Conservation (phyloP, 2,113 vertebrate genomes). For the Syrrhaptes paradoxus region DNA sequence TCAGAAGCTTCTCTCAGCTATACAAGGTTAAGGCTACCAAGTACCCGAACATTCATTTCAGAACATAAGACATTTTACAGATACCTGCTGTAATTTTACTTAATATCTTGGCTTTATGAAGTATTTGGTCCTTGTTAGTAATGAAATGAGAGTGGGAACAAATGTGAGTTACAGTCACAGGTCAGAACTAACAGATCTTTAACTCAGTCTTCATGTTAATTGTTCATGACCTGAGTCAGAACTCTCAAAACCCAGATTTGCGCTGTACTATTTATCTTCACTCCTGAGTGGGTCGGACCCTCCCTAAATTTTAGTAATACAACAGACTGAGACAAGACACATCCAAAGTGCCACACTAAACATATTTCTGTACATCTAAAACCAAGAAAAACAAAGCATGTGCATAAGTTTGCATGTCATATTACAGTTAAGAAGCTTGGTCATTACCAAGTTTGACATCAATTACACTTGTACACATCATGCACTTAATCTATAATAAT, state of each 20-base stretch:
- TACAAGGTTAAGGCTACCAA: background rate
- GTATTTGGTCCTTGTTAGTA: background rate
- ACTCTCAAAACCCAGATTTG: background rate
- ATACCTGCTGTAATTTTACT: background rate
- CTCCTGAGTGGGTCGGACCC: background rate
- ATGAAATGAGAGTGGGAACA: background rate
- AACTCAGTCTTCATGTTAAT: background rate
- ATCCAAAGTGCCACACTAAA: background rate
- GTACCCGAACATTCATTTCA: background rate
- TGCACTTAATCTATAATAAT: background rate
- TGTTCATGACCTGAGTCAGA: background rate
- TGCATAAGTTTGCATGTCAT: background rate
- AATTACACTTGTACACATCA: background rate
- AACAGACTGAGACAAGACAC: background rate
- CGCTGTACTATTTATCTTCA: background rate
- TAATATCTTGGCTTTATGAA: background rate
- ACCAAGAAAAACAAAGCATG: background rate
- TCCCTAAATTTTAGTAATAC: background rate
- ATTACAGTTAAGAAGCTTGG: background rate
- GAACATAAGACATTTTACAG: background rate
- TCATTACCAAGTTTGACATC: background rate
- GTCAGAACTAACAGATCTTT: background rate
- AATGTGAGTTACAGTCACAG: background rate
- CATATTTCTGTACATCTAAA: background rate
- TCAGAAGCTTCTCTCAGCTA: background rate